Conservation (phyloP, 1,140 invertebrate species). For the Heterodera carotae region DNA sequence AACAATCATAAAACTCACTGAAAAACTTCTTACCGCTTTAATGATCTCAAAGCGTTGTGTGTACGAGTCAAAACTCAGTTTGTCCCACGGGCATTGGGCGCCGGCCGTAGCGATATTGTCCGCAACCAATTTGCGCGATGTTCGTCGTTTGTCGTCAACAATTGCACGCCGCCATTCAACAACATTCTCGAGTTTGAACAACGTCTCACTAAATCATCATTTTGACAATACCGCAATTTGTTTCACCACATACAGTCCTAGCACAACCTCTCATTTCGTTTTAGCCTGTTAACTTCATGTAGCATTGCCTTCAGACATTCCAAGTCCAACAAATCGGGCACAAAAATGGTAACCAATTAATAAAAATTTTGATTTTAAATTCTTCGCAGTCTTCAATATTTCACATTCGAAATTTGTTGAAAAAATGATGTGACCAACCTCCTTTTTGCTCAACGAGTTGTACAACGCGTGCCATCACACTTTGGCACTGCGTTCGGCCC, state of each 20-base stretch:
- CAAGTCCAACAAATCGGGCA: conserved; percentile 27
- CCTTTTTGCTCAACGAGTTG: conserved; percentile 32
- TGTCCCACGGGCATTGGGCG: neutral
- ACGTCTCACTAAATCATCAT: conserved; percentile 33
- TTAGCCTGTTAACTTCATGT: neutral
- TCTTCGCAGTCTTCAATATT: no score
- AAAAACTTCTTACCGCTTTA: conserved; percentile 18
- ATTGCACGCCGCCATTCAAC: conserved; percentile 29
- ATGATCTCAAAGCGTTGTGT: conserved; percentile 36
- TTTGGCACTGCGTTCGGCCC: conserved; percentile 11
- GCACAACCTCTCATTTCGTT: conserved; percentile 24
- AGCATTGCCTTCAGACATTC: conserved; percentile 23
- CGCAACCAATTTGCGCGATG: conserved; percentile 13
- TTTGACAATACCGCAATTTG: neutral
- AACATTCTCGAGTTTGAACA: conserved; percentile 49
- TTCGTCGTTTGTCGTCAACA: conserved; percentile 23
- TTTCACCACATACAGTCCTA: no score
- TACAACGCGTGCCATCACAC: conserved; percentile 23
- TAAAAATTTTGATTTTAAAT: no score
- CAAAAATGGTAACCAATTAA: no score
- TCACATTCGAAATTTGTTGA: neutral
- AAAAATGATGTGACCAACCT: neutral
- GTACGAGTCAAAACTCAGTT: conserved; percentile 20
- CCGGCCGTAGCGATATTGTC: neutral
- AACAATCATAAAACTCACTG: conserved; percentile 16